Conservation (phyloP, 1,140 invertebrate genomes). For the Delia radicum region DNA sequence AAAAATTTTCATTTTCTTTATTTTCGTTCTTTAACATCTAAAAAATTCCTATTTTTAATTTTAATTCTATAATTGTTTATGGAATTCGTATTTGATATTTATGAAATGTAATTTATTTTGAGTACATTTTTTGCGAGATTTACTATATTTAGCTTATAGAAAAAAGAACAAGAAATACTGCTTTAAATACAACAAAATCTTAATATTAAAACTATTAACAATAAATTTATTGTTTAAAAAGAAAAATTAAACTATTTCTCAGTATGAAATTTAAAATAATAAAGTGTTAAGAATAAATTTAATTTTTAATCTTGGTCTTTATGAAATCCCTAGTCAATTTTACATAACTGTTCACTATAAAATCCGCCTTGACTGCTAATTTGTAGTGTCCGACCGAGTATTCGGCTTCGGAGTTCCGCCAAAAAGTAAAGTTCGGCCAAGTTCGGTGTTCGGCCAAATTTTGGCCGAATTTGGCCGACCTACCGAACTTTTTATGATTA, state of each 20-base stretch:
- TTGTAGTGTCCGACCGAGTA: too few relatives aligned
- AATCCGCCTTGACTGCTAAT: too few relatives aligned
- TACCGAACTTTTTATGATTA: too few relatives aligned
- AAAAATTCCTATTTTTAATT: background rate
- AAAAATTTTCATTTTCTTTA: background rate
- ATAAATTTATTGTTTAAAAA: background rate
- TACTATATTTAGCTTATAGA: background rate
- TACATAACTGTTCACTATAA: too few relatives aligned
- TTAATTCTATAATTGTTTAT: background rate
- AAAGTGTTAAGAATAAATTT: too few relatives aligned
- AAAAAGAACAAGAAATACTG: background rate
- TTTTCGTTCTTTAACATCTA: background rate
- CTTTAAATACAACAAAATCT: slow-evolving; percentile 14
- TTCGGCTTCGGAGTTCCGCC: too few relatives aligned
- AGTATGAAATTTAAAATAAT: background rate
- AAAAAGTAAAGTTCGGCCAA: too few relatives aligned
- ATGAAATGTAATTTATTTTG: background rate
- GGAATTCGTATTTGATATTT: background rate
- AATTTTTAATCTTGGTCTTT: too few relatives aligned
- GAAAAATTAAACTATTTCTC: background rate
- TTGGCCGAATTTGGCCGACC: too few relatives aligned
- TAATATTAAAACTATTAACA: background rate
- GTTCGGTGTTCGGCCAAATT: too few relatives aligned
- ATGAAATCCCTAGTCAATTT: too few relatives aligned
- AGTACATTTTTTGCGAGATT: too few relatives aligned